A percentile compares a stretch with the other conserved stretches of the same genome.
Conservation (phyloP, 2,797 vertebrate genomes). For the Melanitta fusca region DNA sequence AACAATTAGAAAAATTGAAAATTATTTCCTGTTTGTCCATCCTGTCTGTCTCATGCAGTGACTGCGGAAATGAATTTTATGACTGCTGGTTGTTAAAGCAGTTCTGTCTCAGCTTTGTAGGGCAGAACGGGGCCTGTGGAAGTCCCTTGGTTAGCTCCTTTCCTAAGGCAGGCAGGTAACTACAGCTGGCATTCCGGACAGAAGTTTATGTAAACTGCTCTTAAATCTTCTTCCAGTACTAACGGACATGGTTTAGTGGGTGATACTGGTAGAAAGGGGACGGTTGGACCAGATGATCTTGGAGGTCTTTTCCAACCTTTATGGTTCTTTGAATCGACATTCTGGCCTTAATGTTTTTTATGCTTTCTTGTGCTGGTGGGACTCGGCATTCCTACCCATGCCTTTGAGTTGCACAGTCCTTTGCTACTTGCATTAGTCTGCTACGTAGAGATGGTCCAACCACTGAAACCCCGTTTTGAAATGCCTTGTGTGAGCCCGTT, state of each 20-base stretch:
- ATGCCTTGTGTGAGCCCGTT: not conserved
- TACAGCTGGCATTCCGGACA: not conserved
- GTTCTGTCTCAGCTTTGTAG: not conserved
- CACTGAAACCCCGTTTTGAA: not conserved
- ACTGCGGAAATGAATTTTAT: not conserved
- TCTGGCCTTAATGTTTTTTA: not conserved
- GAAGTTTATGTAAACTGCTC: not conserved
- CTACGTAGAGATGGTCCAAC: accelerated
- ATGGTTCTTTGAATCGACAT: too few relatives aligned
- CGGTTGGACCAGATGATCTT: too few relatives aligned
- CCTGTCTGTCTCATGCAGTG: not conserved
- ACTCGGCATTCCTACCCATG: not conserved
- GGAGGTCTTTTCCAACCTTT: too few relatives aligned
- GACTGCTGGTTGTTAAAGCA: not conserved
- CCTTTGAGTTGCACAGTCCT: not conserved
- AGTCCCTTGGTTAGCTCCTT: not conserved
- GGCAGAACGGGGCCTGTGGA: not conserved
- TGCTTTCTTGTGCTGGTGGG: not conserved
- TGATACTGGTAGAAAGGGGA: too few relatives aligned
- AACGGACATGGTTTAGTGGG: too few relatives aligned
- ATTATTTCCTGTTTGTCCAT: not conserved
- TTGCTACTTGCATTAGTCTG: not conserved
- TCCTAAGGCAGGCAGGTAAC: not conserved
- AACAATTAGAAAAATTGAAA: not conserved
- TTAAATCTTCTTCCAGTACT: not conserved